phyloP scores from a whole-genome alignment of 1,140 invertebrate species.

The Pachypeltis micranthus region DNA sequence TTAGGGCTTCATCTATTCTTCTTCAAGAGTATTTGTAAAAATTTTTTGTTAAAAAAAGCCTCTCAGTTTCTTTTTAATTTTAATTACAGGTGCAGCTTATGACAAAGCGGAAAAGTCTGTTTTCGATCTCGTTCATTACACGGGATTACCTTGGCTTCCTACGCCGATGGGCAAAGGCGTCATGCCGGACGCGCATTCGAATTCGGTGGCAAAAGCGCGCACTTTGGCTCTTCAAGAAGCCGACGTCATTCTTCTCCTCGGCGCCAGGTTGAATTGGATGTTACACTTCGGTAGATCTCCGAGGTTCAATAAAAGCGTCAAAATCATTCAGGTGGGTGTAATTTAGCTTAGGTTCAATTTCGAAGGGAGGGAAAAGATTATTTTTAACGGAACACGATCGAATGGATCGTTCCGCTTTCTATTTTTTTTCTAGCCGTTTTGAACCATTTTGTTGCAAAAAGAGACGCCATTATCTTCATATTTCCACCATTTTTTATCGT shows the following conservation, averaged over 20 bases:
- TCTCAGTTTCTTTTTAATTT: conserved; percentile 13
- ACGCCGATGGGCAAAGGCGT: conserved; percentile 97
- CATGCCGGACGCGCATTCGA: conserved; percentile 62
- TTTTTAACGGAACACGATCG: no score
- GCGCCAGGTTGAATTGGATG: conserved; percentile 93
- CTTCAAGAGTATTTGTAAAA: no score
- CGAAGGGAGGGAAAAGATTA: no score
- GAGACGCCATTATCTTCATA: no score
- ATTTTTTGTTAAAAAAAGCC: not conserved
- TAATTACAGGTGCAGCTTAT: conserved; percentile 68
- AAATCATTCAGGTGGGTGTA: conserved; percentile 78
- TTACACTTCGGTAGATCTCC: conserved; percentile 89
- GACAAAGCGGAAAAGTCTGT: conserved; percentile 59
- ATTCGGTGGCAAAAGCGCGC: conserved; percentile 72
- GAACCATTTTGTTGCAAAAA: no score
- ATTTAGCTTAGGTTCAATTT: no score
- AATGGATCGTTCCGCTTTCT: no score
- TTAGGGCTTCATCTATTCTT: conserved; percentile 1
- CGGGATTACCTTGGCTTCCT: conserved; percentile 75
- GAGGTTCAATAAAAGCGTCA: conserved; percentile 66
- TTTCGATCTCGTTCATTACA: conserved; percentile 52
- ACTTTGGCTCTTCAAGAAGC: conserved; percentile 74
- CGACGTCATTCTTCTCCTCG: conserved; percentile 78
- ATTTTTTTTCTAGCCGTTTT: no score
- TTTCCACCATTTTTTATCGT: no score